Conservation (phyloP, 2,113 vertebrate genomes). For the Myocastor coypus region DNA sequence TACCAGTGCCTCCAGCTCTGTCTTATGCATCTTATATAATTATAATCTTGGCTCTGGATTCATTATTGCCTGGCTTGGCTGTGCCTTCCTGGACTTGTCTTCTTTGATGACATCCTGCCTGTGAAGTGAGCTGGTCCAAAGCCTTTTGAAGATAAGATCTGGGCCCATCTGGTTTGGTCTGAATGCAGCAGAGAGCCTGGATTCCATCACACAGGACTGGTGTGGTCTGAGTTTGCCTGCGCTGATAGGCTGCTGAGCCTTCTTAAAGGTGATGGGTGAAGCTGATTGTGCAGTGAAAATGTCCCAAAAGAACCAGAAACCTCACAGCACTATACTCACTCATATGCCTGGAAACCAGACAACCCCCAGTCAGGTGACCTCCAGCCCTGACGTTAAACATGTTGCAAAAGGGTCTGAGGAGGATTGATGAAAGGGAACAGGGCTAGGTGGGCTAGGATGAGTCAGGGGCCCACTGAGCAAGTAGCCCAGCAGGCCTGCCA, state of each 20-base stretch:
- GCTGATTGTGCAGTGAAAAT: not conserved
- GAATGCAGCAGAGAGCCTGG: not conserved
- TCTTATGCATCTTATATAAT: not conserved
- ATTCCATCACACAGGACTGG: not conserved
- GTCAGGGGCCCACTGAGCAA: not conserved
- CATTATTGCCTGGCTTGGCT: not conserved
- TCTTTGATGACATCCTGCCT: not conserved
- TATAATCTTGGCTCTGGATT: not conserved
- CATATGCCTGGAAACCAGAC: not conserved
- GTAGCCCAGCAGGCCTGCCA: not conserved
- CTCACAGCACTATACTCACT: not conserved
- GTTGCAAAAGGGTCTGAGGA: not conserved
- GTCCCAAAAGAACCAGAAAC: slow-evolving; percentile 15
- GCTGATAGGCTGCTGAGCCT: not conserved
- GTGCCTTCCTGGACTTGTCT: not conserved
- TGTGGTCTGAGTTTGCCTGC: not conserved
- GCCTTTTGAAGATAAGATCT: not conserved
- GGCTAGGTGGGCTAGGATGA: not conserved
- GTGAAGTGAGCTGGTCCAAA: not conserved
- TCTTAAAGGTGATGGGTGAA: slow-evolving; percentile 9
- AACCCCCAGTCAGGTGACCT: not conserved
- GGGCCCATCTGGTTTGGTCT: not conserved
- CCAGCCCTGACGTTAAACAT: not conserved
- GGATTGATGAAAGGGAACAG: not conserved
- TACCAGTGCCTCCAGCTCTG: not conserved